These are phyloP conservation scores for Etheostoma cragini DNA, from an alignment of 2,113 vertebrate species.

Conservation along the genomic window DNA sequence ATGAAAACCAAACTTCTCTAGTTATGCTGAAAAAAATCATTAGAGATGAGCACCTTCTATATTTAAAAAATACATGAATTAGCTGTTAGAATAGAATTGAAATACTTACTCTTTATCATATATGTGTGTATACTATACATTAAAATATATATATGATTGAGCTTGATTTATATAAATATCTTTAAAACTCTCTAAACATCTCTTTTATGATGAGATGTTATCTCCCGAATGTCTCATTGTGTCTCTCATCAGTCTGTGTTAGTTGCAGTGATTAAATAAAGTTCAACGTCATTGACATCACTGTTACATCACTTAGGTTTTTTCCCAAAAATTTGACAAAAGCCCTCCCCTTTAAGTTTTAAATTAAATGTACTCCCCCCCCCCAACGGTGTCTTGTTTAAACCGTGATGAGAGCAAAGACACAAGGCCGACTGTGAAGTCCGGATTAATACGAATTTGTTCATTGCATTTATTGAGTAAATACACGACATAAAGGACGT, in stretches of 20 bases:
- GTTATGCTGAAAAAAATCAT: too few relatives aligned
- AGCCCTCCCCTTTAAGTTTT: neutral
- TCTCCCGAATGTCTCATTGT: neutral
- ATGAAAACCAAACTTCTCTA: too few relatives aligned
- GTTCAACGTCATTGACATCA: neutral
- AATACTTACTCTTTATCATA: too few relatives aligned
- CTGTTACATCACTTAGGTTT: neutral
- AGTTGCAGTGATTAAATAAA: neutral
- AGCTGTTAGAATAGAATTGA: too few relatives aligned
- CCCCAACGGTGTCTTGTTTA: neutral
- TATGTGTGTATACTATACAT: too few relatives aligned
- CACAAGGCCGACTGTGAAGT: neutral
- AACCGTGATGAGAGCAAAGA: neutral
- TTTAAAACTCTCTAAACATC: too few relatives aligned
- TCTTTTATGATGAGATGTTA: neutral
- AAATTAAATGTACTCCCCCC: too few relatives aligned
- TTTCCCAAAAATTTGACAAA: neutral
- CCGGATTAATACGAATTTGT: constrained; percentile 48
- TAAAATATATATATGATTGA: too few relatives aligned
- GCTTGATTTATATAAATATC: too few relatives aligned
- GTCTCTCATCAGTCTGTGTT: too few relatives aligned
- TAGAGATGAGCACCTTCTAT: too few relatives aligned
- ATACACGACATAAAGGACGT: constrained; percentile 7
- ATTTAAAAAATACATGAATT: too few relatives aligned
- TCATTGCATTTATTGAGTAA: constrained; percentile 59